Evolutionary conservation across 2,113 vertebrate genomes (phyloP).

Genomic region (pig (Sus scrofa)): DNA sequence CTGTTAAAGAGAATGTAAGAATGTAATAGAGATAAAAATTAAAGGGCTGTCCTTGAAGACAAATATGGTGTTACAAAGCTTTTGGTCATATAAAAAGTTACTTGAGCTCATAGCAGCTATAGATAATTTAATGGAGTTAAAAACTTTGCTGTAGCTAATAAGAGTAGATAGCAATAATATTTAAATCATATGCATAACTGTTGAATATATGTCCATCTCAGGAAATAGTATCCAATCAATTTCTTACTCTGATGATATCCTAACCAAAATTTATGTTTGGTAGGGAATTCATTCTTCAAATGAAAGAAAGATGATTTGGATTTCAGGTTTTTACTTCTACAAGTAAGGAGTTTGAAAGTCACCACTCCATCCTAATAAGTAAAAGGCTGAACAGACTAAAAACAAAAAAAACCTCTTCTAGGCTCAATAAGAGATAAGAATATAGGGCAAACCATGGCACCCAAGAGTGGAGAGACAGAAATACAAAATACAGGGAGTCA

Average conservation of each 20-base stretch:
- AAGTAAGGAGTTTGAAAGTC: too few relatives aligned
- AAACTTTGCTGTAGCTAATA: not conserved
- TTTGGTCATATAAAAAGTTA: not conserved
- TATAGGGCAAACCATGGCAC: too few relatives aligned
- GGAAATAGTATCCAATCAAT: not conserved
- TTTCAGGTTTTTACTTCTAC: too few relatives aligned
- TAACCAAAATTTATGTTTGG: not conserved
- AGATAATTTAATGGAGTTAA: not conserved
- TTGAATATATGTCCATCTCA: not conserved
- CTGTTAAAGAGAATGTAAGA: not conserved
- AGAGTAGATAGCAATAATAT: not conserved
- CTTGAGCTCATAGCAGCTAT: not conserved
- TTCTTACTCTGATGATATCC: not conserved
- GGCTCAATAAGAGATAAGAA: too few relatives aligned
- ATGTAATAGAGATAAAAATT: not conserved
- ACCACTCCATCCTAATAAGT: too few relatives aligned
- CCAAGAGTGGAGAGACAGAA: not conserved
- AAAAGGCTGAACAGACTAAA: too few relatives aligned
- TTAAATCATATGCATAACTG: not conserved
- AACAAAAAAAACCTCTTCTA: too few relatives aligned
- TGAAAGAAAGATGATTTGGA: not conserved
- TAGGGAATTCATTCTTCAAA: not conserved
- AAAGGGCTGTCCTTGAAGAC: not conserved
- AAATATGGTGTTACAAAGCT: not conserved
- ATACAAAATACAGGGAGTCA: too few relatives aligned